phyloP scores from a whole-genome alignment of 2,888 invertebrate genomes.

The Sympetrum striolatum region DNA sequence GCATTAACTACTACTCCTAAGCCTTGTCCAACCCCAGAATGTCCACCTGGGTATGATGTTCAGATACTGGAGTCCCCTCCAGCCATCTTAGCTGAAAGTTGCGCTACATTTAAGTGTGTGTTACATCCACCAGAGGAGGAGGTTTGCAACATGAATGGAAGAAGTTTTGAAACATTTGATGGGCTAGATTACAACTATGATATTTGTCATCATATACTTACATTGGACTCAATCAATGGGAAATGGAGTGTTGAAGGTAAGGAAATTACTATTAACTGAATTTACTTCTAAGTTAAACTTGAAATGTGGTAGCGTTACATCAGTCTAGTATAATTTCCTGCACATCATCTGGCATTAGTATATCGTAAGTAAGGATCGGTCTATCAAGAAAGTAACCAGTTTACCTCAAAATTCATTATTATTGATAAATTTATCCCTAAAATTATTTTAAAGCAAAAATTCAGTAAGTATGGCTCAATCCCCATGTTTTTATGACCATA shows the following conservation, averaged over 20 bases:
- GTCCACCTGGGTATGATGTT: slow-evolving; percentile 49
- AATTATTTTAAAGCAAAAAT: too few species aligned
- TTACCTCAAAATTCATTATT: too few species aligned
- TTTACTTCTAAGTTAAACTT: too few species aligned
- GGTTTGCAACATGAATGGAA: slow-evolving; percentile 75
- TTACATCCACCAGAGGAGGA: slow-evolving; percentile 68
- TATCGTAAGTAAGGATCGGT: too few species aligned
- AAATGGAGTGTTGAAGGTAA: slow-evolving; percentile 71
- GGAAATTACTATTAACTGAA: neutral
- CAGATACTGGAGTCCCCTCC: slow-evolving; percentile 45
- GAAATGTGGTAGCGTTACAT: too few species aligned
- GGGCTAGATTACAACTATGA: slow-evolving; percentile 79
- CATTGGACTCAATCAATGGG: slow-evolving; percentile 70
- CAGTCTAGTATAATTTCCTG: too few species aligned
- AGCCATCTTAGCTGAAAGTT: slow-evolving; percentile 44
- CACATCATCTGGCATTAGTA: too few species aligned
- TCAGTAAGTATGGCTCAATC: too few species aligned
- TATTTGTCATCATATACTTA: slow-evolving; percentile 80
- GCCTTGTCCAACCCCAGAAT: slow-evolving; percentile 46
- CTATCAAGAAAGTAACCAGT: too few species aligned
- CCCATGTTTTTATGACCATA: too few species aligned
- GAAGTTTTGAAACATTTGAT: slow-evolving; percentile 82
- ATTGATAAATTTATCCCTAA: too few species aligned
- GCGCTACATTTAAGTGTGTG: slow-evolving; percentile 51
- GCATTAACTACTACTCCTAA: slow-evolving; percentile 59